Base-by-base conservation (phyloP, 2,797 vertebrate genomes). In the Diplodus puntazzo region DNA sequence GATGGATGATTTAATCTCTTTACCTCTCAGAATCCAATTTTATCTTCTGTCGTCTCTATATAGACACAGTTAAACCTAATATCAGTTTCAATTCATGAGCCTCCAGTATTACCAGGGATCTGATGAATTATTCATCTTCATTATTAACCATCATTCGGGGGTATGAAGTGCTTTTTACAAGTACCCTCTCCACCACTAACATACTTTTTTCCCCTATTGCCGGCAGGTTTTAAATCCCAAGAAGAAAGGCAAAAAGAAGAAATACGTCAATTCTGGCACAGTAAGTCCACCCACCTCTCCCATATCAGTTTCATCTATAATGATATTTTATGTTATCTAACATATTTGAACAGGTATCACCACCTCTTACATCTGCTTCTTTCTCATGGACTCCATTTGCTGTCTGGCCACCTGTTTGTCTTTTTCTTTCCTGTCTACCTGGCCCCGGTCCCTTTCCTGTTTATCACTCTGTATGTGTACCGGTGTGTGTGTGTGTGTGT, bases 181-280 rank as follows among this genome's bases (percentile, higher is more conserved):
- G 87, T 21, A 57, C 57, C 69, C 39, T 75, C 62, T 80, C 64
- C 63, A 60, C 77, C 59, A 34, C 43, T 73, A 68, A 80, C 57
- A 54, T 46, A 54, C 50, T 64, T 46, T 34, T 39, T 39, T 53
- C 69, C 54, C 23, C 45, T 14, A n/a, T 85, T 45, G 27, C 42
- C 1, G 65, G 23, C 90, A 97, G 97, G 97, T 97, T 86, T 93
- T 98, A 90, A 97, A 98, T 93, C 97, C 97, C 53, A 96, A 97
- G 93, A 98, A 98, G 94, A 98, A 98, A 91, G 97, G 97, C 88
- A 98, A 97, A 92, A 98, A 98, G 95, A 98, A 97, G 95, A 98
- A 98, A 94, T 98, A 98, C 0, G 91, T 97, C 75, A 98, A 98
- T 88, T 98, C 97, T 0, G 97, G 97, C 80, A 98, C 97, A 0